Evolutionary conservation across 2,113 vertebrate genomes (phyloP).

Genomic region (Microtus pennsylvanicus): DNA sequence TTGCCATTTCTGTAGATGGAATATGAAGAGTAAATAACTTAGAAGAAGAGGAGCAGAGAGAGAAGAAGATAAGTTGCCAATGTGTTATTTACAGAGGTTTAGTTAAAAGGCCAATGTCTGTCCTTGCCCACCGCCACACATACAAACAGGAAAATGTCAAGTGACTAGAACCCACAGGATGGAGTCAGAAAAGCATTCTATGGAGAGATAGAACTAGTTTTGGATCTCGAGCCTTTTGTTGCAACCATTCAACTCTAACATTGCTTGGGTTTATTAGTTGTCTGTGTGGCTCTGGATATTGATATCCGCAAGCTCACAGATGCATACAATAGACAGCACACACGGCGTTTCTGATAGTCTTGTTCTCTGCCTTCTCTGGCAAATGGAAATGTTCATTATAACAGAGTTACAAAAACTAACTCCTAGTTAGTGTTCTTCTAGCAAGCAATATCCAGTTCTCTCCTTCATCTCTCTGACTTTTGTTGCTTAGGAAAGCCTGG

Average conservation of each 20-base stretch:
- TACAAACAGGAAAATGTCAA: not conserved
- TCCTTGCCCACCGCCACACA: not conserved
- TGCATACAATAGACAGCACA: not conserved
- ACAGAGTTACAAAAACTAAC: not conserved
- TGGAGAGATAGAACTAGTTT: not conserved
- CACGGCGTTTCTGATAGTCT: not conserved
- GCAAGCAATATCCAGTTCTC: not conserved
- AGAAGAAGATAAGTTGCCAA: not conserved
- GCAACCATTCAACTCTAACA: not conserved
- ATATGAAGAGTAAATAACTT: not conserved
- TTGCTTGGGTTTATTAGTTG: slow-evolving; percentile 1
- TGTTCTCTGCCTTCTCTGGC: not conserved
- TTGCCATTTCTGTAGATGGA: not conserved
- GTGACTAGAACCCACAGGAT: not conserved
- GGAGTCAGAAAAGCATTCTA: not conserved
- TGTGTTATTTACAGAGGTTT: not conserved
- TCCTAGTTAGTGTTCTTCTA: not conserved
- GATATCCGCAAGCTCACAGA: not conserved
- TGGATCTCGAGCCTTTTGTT: not conserved
- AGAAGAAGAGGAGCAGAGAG: not conserved
- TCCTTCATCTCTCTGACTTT: not conserved
- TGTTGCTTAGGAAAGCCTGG: not conserved
- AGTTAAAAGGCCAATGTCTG: not conserved
- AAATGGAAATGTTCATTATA: not conserved
- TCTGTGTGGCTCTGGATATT: not conserved